Percentiles rank a stretch among this genome's conserved stretches.
These are phyloP conservation scores for Chloroclystis v-ata DNA, from an alignment of 2,888 invertebrate species.

Conservation along the genomic window DNA sequence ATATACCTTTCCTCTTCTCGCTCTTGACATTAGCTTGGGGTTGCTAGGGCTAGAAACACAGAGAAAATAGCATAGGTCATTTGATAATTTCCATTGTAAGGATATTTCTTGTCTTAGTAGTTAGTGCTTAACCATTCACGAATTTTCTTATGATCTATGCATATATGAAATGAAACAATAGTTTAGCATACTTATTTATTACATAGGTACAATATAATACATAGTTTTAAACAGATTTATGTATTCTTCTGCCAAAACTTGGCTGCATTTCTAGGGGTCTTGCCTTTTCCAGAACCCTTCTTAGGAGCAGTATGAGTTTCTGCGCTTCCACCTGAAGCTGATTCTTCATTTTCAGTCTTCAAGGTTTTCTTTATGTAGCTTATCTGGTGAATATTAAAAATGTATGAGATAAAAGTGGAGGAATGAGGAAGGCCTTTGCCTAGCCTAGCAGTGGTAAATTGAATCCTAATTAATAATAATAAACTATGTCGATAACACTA, in stretches of 20 bases:
- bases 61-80: not conserved
- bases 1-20: slow-evolving; percentile 44
- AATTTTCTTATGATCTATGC: not conserved
- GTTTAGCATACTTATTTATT: slow-evolving; percentile 22
- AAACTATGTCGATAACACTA: too few relatives aligned
- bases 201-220: slow-evolving; percentile 15
- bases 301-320: slow-evolving; percentile 74
- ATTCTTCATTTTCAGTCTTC: slow-evolving; percentile 91
- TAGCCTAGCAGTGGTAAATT: too few relatives aligned
- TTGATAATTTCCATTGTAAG: too few relatives aligned
- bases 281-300: slow-evolving; percentile 88
- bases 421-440: too few relatives aligned
- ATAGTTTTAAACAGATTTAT: slow-evolving; percentile 36
- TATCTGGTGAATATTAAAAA: slow-evolving; percentile 77
- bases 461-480: too few relatives aligned
- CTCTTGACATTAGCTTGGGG: slow-evolving; percentile 51
- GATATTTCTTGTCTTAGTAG: too few relatives aligned
- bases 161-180: not conserved
- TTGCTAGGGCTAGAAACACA: slow-evolving; percentile 37
- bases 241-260: slow-evolving; percentile 84
- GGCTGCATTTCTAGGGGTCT: slow-evolving; percentile 81
- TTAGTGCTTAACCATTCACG: too few relatives aligned
- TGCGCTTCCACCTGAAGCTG: slow-evolving; percentile 83
- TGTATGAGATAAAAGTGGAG: too few relatives aligned
- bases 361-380: slow-evolving; percentile 91